Evolutionary conservation across 2,113 vertebrate genomes (phyloP).

Genomic region (Petromus typicus): DNA sequence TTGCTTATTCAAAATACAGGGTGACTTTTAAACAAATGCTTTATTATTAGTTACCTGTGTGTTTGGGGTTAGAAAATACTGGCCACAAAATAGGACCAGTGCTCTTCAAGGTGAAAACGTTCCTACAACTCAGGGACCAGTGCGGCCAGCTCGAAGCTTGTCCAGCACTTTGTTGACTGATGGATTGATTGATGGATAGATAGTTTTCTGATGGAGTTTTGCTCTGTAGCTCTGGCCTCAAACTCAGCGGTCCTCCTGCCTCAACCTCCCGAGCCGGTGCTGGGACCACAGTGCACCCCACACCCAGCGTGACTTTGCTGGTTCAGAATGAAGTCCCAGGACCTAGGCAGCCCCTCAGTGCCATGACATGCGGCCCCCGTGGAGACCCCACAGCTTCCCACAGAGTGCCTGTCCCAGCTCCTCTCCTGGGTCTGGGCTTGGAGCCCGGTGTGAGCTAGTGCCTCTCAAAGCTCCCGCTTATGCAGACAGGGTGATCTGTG

Average conservation of each 20-base stretch:
- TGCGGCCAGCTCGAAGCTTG: too few relatives aligned
- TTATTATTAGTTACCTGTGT: not conserved
- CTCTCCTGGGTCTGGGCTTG: fast-evolving
- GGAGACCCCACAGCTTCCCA: not conserved
- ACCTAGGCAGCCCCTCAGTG: not conserved
- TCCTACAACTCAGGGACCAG: not conserved
- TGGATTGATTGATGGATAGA: not conserved
- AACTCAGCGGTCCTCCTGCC: not conserved
- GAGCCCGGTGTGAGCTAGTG: not conserved
- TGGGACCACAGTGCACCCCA: too few relatives aligned
- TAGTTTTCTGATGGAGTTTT: not conserved
- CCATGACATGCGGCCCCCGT: not conserved
- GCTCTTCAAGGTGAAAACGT: not conserved
- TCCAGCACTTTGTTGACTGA: not conserved
- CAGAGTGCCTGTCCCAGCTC: too few relatives aligned
- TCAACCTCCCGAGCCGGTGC: not conserved
- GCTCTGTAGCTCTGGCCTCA: not conserved
- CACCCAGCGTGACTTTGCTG: not conserved
- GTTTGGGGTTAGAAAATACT: not conserved
- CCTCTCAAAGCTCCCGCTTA: not conserved
- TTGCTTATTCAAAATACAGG: not conserved
- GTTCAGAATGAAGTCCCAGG: not conserved
- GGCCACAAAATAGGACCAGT: not conserved
- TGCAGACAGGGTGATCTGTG: fast-evolving
- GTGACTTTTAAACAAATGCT: not conserved